Conservation (phyloP, 92 coral and sea anemone genomes). For the Epizoanthus scotinus region DNA sequence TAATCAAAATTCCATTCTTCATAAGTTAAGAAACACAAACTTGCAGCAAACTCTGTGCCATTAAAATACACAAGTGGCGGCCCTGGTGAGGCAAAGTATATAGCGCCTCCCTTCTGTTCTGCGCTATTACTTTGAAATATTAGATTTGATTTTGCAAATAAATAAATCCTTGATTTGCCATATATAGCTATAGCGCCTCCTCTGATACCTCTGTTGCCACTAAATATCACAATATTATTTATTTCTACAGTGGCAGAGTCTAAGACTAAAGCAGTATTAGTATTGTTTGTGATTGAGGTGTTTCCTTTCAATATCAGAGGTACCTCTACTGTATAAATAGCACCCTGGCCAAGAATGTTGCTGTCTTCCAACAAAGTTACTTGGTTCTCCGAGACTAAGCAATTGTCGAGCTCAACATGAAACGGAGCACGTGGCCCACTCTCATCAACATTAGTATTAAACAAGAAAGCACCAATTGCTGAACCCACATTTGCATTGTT, state of each 20-base stretch:
- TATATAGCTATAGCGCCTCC: constrained; percentile 95
- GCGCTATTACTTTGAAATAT: constrained; percentile 67
- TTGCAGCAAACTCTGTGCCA: constrained; percentile 66
- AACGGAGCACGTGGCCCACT: constrained; percentile 67
- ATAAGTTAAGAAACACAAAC: constrained; percentile 82
- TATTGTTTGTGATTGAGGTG: constrained; percentile 55
- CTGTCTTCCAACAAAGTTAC: constrained; percentile 47
- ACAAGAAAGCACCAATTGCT: constrained; percentile 65
- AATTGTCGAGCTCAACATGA: constrained; percentile 48
- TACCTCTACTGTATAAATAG: constrained; percentile 67
- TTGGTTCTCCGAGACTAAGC: constrained; percentile 49
- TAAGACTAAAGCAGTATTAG: constrained; percentile 72
- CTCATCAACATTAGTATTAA: constrained; percentile 67
- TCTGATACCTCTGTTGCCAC: constrained; percentile 63
- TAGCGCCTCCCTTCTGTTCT: constrained; percentile 78
- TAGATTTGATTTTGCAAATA: constrained; percentile 53
- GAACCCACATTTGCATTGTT: constrained; percentile 75
- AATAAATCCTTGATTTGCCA: constrained; percentile 75
- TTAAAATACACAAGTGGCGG: constrained; percentile 74
- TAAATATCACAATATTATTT: constrained; percentile 51
- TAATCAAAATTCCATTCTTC: constrained; percentile 50
- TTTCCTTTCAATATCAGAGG: constrained; percentile 60
- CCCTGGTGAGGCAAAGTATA: constrained; percentile 79
- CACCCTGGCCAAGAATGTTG: constrained; percentile 70
- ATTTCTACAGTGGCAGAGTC: constrained; percentile 75